A percentile compares a stretch with the other conserved stretches of the same genome.
phyloP scores from a whole-genome alignment of 1,140 invertebrate genomes.

The Tetragonula clypearis region DNA sequence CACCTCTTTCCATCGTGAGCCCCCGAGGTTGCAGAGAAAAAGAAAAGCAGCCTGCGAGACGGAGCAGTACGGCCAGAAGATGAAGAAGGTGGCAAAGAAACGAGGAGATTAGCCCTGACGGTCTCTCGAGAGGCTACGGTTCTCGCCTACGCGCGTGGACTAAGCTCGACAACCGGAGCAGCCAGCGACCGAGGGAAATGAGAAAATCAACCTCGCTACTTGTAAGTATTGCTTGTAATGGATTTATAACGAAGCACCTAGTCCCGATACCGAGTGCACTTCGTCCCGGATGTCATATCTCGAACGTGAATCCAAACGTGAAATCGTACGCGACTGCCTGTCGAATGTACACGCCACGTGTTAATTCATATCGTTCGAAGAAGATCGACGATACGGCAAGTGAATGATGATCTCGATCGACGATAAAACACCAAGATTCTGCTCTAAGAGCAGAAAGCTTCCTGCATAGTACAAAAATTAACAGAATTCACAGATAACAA shows the following conservation, averaged over 20 bases:
- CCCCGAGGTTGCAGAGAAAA: slow-evolving; percentile 39
- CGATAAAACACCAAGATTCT: background rate
- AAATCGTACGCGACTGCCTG: background rate
- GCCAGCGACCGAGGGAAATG: slow-evolving; percentile 6
- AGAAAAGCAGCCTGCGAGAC: slow-evolving; percentile 31
- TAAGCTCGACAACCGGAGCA: slow-evolving; percentile 4
- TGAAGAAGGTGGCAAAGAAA: slow-evolving; percentile 60
- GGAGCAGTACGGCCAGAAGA: slow-evolving; percentile 43
- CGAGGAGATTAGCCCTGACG: slow-evolving; percentile 57
- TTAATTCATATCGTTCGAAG: background rate
- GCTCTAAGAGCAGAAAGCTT: too few species aligned
- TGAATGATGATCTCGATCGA: background rate
- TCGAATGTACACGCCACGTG: background rate
- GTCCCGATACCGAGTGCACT: background rate
- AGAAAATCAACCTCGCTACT: slow-evolving; percentile 39
- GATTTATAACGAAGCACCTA: slow-evolving; percentile 46
- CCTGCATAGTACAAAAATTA: too few species aligned
- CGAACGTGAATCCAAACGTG: background rate
- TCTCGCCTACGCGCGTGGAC: slow-evolving; percentile 59
- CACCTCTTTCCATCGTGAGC: slow-evolving; percentile 49
- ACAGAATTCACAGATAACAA: too few species aligned
- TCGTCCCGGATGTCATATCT: background rate
- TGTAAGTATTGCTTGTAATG: slow-evolving; percentile 51
- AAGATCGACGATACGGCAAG: background rate
- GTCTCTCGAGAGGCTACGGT: slow-evolving; percentile 49